Percentiles rank a stretch among this genome's conserved stretches.
Evolutionary conservation across 2,797 vertebrate species (phyloP).

Genomic region (Argentina silus): DNA sequence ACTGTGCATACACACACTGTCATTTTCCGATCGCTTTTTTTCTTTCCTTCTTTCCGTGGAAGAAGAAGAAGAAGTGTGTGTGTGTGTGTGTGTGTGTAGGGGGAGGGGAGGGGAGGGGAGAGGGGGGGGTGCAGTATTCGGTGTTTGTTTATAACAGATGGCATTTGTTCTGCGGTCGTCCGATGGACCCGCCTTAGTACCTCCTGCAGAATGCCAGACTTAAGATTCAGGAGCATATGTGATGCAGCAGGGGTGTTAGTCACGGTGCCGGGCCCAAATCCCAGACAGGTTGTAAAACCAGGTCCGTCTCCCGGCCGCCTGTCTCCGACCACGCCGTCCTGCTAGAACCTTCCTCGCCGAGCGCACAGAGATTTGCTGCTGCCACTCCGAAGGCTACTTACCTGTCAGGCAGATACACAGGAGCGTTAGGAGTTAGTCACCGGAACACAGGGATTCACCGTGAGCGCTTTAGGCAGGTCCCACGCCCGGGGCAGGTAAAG

Average conservation of each 20-base stretch:
- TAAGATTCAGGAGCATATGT: constrained; percentile 83
- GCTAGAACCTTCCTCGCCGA: constrained; percentile 63
- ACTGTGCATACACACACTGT: constrained; percentile 33
- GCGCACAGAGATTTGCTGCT: constrained; percentile 73
- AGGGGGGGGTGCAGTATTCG: constrained; percentile 38
- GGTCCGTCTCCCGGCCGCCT: constrained; percentile 74
- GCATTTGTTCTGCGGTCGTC: constrained; percentile 76
- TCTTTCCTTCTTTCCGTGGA: constrained; percentile 34
- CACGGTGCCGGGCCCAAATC: constrained; percentile 80
- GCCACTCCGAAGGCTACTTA: constrained; percentile 62
- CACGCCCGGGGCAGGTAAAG: constrained; percentile 34
- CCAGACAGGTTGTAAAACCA: constrained; percentile 84
- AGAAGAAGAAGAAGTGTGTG: constrained; percentile 32
- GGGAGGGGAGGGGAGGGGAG: constrained; percentile 33
- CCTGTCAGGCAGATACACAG: constrained; percentile 59
- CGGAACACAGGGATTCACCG: constrained; percentile 57
- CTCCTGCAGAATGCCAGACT: constrained; percentile 77
- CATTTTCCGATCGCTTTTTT: constrained; percentile 64
- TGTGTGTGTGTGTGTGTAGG: constrained; percentile 7
- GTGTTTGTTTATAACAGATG: constrained; percentile 83
- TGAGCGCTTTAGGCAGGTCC: constrained; percentile 49
- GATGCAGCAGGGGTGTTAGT: constrained; percentile 82
- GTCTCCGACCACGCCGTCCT: constrained; percentile 68
- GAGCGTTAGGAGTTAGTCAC: constrained; percentile 57
- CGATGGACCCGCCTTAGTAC: constrained; percentile 50